Evolutionary conservation across 2,113 vertebrate species (phyloP), one percentile per base, ranked within the genome.

Genomic region (Andinoacara biseriatus): DNA sequence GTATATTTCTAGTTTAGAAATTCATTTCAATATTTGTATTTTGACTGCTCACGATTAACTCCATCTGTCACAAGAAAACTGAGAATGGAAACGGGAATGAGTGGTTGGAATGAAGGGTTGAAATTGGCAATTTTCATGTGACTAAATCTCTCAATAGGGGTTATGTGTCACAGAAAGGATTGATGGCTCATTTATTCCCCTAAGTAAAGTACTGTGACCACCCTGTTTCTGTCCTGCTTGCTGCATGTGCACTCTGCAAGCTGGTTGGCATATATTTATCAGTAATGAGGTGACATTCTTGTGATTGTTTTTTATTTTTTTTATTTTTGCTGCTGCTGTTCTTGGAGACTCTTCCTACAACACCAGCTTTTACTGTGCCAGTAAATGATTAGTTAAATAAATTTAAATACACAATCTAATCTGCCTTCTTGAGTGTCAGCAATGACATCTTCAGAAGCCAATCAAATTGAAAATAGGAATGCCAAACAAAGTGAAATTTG

Each of bases 81-180:
- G 78, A 81, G 38, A 72, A 56, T 75, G 74, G 72, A 78, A 80
- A 76, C 18, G 6, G 38, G 22, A 33, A 43, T 63, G 58, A 78
- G 74, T 77, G 72, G 46, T 29, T 80, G 52, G 74, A 80, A 87
- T 78, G 80, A 75, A 67, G 43, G 61, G 74, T 56, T 80, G 86
- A 78, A 88, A 86, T 80, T 77, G 86, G 29, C 77, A 78, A 85
- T 81, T 84, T 89, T 65, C 59, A 56, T 65, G 63, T 10, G 18
- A 57, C 78, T 67, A n/a, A 82, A 52, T 87, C 54, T 62, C 60
- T 74, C 82, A 74, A 74, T 13, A 43, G 74, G 81, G 56, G 63
- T 85, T 43, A 31, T 79, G 80, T 85, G 85, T 77, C 82, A 67
- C 59, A 74, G n/a, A 46, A 13, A 43, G 78, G 61, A 88, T 67